Evolutionary conservation across 2,797 vertebrate species (phyloP).

Genomic region (Pempheris klunzingeri): DNA sequence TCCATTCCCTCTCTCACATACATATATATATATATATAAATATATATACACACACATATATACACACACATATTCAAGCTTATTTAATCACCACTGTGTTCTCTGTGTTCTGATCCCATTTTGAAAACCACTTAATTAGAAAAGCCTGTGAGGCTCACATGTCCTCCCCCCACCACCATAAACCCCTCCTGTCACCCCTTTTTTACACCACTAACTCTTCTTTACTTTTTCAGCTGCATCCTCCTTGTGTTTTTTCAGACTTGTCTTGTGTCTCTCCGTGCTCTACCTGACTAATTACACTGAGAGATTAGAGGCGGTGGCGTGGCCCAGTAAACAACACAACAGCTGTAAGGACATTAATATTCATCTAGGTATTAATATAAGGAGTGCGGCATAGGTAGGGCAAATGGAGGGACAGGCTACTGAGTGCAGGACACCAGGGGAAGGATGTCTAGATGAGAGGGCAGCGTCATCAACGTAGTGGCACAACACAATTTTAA

Average conservation of each 20-base stretch:
- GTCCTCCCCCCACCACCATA: not conserved
- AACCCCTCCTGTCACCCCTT: conserved; percentile 36
- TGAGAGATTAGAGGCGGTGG: conserved; percentile 65
- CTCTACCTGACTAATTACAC: conserved; percentile 73
- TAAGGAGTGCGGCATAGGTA: conserved; percentile 43
- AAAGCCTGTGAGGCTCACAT: conserved; percentile 63
- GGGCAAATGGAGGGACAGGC: conserved; percentile 14
- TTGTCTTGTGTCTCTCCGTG: conserved; percentile 40
- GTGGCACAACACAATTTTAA: conserved; percentile 45
- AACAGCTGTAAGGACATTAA: conserved; percentile 72
- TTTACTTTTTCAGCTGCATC: conserved; percentile 32
- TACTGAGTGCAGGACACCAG: conserved; percentile 31
- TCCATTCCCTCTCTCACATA: not conserved
- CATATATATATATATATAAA: conserved; percentile 41
- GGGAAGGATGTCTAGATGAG: conserved; percentile 28
- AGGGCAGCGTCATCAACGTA: conserved; percentile 9
- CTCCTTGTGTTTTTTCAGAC: conserved; percentile 24
- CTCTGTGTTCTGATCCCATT: conserved; percentile 67
- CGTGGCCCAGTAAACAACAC: conserved; percentile 66
- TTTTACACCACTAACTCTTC: conserved; percentile 22
- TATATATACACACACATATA: conserved; percentile 61
- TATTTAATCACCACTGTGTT: conserved; percentile 69
- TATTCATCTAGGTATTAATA: conserved; percentile 72
- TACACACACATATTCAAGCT: conserved; percentile 47
- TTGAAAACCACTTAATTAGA: conserved; percentile 78